Percentiles rank a stretch among this genome's conserved stretches.
Evolutionary conservation across 2,113 vertebrate species (phyloP).

Genomic region (Myiozetetes cayanensis): DNA sequence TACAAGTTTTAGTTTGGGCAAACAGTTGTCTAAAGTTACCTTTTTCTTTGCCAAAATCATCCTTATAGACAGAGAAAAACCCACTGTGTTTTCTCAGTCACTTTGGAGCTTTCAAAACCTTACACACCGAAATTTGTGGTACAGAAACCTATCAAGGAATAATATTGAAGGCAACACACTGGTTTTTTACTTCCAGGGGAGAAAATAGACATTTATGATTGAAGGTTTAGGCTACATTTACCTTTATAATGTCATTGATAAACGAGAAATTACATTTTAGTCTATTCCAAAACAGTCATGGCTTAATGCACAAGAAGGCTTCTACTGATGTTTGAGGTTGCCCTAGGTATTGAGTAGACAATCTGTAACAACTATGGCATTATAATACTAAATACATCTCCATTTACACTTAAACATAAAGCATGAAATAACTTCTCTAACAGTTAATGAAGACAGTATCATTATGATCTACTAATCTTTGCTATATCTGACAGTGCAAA

Average conservation of each 20-base stretch:
- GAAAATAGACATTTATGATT: not conserved
- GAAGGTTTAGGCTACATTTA: not conserved
- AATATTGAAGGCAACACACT: not conserved
- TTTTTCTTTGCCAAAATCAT: not conserved
- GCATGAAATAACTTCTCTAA: not conserved
- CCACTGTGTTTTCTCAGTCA: not conserved
- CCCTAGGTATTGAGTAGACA: not conserved
- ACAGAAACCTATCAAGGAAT: not conserved
- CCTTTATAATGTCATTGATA: not conserved
- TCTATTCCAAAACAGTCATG: not conserved
- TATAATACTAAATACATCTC: not conserved
- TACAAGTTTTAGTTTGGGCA: not conserved
- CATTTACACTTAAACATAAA: not conserved
- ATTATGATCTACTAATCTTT: not conserved
- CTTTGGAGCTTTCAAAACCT: not conserved
- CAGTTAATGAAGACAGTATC: not conserved
- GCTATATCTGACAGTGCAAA: not conserved
- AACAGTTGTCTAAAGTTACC: not conserved
- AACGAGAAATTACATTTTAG: not conserved
- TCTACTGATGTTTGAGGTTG: not conserved
- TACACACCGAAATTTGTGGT: not conserved
- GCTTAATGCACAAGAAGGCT: not conserved
- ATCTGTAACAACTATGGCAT: not conserved
- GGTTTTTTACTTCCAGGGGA: not conserved
- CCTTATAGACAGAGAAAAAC: not conserved